Base-by-base conservation (phyloP, 2,797 vertebrate genomes). In the Pristis pectinata region DNA sequence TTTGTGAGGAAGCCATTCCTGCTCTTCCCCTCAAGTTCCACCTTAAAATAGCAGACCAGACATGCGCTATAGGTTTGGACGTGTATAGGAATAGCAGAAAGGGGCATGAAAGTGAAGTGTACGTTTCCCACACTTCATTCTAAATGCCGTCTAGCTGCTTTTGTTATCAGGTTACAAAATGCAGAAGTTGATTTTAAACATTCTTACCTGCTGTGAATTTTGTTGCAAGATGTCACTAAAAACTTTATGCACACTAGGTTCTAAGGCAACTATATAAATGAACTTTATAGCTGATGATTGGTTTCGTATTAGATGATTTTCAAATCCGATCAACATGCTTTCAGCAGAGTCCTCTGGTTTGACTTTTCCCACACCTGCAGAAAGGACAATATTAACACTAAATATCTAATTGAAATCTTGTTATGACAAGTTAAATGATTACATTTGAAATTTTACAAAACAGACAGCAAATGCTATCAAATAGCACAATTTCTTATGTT, bases 281-380 rank as follows among this genome's bases (percentile, higher is more conserved):
- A 96, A 95, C 95, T 95, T 96, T 70, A 97, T 93, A 67, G 94
- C 95, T 27, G 96, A 95, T 27, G 95, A 93, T 77, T 79, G 15
- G 17, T 59, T 76, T 41, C 41, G 93, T 22, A 95, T 94, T 24
- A 97, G 95, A 95, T 97, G 96, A 80, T 96, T 95, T 49, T 95
- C 30, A 94, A 97, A 95, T 91, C 95, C 96, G 94, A 95, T 85
- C 59, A 97, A 95, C 95, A 97, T 96, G 56, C 95, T 96, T 24
- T 8, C 49, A 30, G 95, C 93, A 72, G 95, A 95, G 0, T 95
- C 95, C 5, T 9, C 5, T 17, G 93, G 87, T 15, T 95, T 95
- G 89, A 97, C 53, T 10, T 96, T 95, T 15, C 96, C 96, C 3
- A 95, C 95, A 41, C 96, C 96, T 97, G 94, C 72, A 95, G 70